Evolutionary conservation across 2,113 vertebrate genomes (phyloP), one percentile per base, ranked within the genome.

Genomic region (Pelusios castaneus): DNA sequence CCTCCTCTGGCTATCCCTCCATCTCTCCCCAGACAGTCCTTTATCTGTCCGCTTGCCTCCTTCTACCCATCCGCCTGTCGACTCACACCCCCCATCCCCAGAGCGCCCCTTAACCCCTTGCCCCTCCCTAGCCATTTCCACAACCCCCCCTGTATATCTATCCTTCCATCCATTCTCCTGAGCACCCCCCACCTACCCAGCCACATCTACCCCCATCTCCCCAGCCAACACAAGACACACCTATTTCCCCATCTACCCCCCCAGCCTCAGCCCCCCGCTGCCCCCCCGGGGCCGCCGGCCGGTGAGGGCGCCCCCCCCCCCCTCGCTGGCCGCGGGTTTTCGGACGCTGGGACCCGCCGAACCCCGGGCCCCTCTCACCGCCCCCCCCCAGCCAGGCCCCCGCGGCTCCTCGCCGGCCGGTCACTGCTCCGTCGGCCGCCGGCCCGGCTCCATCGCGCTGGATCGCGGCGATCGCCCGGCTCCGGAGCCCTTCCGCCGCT

Each of bases 141-240:
- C 27, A 11, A 1, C 55, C 24, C 56, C 10, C 11, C 27, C 10
- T 2, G n/a, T n/a, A n/a, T 27, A 10, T 5, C 27, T 8, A 5
- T 27, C 22, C 25, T 27, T 31, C 29, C 58, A 60, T 0, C 12
- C 29, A 60, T 14, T 11, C 29, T 27, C 56, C 10, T 5, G 49
- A 13, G 49, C 49, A 52, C 51, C 51, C 51, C 16, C 60, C 8
- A 12, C 8, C 31, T 10, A 58, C 31, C 60, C 31, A 34, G 3
- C 58, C 11, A 11, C 58, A 10, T 14, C 2, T 29, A n/a, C 73
- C 73, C n/a, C n/a, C 29, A 22, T 10, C 8, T 5, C 70, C n/a
- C 3, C n/a, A 52, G 14, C 51, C 13, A 14, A 4, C 49, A 11
- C 12, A n/a, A n/a, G 49, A 34, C 31, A 10, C 54, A 21, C 10